These are phyloP conservation scores for Brachynemurus nebulosus DNA, from an alignment of 2,888 invertebrate genomes.

Conservation along the genomic window DNA sequence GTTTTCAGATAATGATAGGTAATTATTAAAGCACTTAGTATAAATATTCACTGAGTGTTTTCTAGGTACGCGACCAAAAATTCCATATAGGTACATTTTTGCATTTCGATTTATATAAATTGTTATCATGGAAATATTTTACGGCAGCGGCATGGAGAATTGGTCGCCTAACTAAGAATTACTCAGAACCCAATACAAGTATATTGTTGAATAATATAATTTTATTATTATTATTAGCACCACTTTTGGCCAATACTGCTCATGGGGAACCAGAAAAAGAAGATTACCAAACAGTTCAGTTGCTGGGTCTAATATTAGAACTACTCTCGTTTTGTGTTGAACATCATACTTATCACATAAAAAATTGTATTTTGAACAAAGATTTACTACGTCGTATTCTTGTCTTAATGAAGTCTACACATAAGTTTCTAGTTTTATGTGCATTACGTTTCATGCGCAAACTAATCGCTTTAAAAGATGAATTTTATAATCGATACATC, in stretches of 20 bases:
- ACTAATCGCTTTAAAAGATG: slow-evolving; percentile 94
- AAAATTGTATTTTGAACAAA: slow-evolving; percentile 93
- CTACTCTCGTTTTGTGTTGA: slow-evolving; percentile 96
- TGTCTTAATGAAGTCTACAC: slow-evolving; percentile 91
- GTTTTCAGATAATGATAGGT: slow-evolving; percentile 91
- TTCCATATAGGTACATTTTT: too few species aligned
- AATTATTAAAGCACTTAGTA: too few species aligned
- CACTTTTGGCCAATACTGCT: slow-evolving; percentile 84
- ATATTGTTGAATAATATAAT: slow-evolving; percentile 8
- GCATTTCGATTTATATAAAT: too few species aligned
- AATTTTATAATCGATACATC: slow-evolving; percentile 94
- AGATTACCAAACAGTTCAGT: slow-evolving; percentile 93
- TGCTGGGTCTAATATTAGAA: slow-evolving; percentile 88
- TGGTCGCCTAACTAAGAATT: too few species aligned
- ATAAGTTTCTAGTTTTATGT: slow-evolving; percentile 93
- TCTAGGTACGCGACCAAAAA: too few species aligned
- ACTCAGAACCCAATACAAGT: background rate
- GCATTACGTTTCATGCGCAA: slow-evolving; percentile 95
- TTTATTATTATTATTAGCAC: slow-evolving; percentile 41
- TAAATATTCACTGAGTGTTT: too few species aligned
- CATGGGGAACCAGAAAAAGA: slow-evolving; percentile 83
- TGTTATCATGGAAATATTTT: too few species aligned
- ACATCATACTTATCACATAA: slow-evolving; percentile 98
- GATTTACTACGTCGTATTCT: slow-evolving; percentile 90
- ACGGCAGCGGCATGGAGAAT: too few species aligned